These are phyloP conservation scores for Gymnothorax javanicus DNA, from an alignment of 2,797 vertebrate genomes.

Conservation along the genomic window DNA sequence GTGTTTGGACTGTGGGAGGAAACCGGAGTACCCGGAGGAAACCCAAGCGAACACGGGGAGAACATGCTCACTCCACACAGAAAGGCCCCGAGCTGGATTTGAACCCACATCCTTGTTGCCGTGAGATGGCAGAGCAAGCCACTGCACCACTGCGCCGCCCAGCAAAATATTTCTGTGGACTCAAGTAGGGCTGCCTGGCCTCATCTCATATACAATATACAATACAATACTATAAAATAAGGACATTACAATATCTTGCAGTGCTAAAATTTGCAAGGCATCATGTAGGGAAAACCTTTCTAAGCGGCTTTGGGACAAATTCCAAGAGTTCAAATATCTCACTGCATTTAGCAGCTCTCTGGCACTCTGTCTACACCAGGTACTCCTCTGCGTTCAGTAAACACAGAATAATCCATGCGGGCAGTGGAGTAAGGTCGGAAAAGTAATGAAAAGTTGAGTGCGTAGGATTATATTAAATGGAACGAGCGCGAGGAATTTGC, in stretches of 20 bases:
- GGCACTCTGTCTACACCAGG: not conserved
- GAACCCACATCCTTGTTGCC: too few relatives aligned
- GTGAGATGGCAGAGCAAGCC: too few relatives aligned
- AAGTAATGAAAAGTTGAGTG: slow-evolving; percentile 11
- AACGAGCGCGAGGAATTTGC: slow-evolving; percentile 5
- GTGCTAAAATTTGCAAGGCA: not conserved
- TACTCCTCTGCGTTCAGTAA: not conserved
- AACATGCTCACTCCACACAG: too few relatives aligned
- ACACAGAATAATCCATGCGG: not conserved
- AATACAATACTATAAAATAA: not conserved
- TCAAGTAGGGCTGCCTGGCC: too few relatives aligned
- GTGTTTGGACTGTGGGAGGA: too few relatives aligned
- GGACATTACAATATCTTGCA: too few relatives aligned
- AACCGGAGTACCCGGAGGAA: too few relatives aligned
- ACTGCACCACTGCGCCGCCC: too few relatives aligned
- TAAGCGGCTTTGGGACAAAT: not conserved
- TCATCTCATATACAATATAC: not conserved
- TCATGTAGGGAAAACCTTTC: not conserved
- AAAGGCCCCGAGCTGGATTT: too few relatives aligned
- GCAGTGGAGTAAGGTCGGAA: not conserved
- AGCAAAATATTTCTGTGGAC: too few relatives aligned
- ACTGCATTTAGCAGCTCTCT: not conserved
- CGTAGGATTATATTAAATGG: slow-evolving; percentile 19
- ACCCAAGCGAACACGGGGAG: too few relatives aligned
- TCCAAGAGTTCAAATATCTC: not conserved